These are phyloP conservation scores for Philaethria dido DNA, from an alignment of 2,888 invertebrate genomes.

Conservation along the genomic window DNA sequence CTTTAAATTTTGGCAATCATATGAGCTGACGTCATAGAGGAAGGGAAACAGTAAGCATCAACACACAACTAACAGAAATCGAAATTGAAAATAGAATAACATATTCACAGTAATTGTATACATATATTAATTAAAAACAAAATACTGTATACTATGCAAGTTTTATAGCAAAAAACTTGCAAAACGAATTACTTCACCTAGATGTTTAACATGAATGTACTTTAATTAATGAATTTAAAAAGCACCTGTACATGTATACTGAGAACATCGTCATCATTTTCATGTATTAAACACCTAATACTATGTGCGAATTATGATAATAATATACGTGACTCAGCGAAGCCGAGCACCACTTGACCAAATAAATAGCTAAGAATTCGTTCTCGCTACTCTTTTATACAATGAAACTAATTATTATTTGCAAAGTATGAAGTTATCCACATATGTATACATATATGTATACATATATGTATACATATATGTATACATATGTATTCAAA, in stretches of 20 bases:
- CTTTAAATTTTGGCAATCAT: constrained; percentile 19
- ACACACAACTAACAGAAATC: not conserved
- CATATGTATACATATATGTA: not conserved
- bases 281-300: constrained; percentile 1
- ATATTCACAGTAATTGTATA: not conserved
- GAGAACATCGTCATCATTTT: constrained; percentile 1
- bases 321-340: constrained; percentile 77
- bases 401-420: constrained; percentile 56
- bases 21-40: constrained; percentile 7
- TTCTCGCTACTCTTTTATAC: constrained; percentile 64
- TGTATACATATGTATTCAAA: no score
- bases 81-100: not conserved
- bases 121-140: constrained; percentile 1
- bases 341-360: constrained; percentile 70
- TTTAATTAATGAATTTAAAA: constrained; percentile 9
- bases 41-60: constrained; percentile 4
- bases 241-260: not conserved
- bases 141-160: not conserved
- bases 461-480: not conserved
- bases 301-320: constrained; percentile 70
- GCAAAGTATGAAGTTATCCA: constrained; percentile 33
- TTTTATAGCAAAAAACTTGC: not conserved
- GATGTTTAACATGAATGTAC: not conserved
- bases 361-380: constrained; percentile 75
- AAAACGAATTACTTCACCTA: constrained; percentile 1